Evolutionary conservation across 2,888 invertebrate genomes (phyloP).

Genomic region (Muschampia plurimacula): DNA sequence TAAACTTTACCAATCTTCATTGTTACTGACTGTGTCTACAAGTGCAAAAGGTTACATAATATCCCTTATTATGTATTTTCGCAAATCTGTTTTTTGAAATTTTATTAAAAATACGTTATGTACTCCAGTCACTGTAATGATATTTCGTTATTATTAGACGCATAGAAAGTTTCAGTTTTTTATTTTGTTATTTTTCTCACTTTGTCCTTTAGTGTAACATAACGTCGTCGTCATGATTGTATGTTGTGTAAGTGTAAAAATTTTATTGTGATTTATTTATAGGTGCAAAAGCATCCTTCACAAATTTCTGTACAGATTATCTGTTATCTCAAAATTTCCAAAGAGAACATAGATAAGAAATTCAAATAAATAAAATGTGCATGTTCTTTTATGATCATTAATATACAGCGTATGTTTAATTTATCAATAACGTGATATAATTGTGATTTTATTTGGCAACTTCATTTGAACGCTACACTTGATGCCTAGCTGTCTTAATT

Average conservation of each 20-base stretch:
- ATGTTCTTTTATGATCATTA: slow-evolving; percentile 22
- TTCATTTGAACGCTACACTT: slow-evolving; percentile 15
- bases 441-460: slow-evolving; percentile 47
- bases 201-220: slow-evolving; percentile 28
- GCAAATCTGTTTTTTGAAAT: neutral
- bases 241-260: slow-evolving; percentile 32
- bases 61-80: neutral
- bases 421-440: slow-evolving; percentile 45
- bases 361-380: slow-evolving; percentile 24
- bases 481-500: slow-evolving; percentile 49
- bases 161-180: slow-evolving; percentile 4
- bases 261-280: slow-evolving; percentile 37
- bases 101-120: neutral
- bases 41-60: neutral
- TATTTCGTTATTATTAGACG: neutral
- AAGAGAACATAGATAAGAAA: slow-evolving; percentile 35
- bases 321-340: slow-evolving; percentile 33
- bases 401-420: slow-evolving; percentile 42
- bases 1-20: neutral
- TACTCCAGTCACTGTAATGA: slow-evolving; percentile 4
- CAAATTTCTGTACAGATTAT: slow-evolving; percentile 29
- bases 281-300: slow-evolving; percentile 23
- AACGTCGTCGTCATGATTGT: slow-evolving; percentile 17
- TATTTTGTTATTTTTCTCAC: slow-evolving; percentile 24
- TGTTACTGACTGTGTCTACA: neutral